Evolutionary conservation across 2,797 vertebrate species (phyloP), one percentile per base, ranked within the genome.

Genomic region (Chrysocyon brachyurus): DNA sequence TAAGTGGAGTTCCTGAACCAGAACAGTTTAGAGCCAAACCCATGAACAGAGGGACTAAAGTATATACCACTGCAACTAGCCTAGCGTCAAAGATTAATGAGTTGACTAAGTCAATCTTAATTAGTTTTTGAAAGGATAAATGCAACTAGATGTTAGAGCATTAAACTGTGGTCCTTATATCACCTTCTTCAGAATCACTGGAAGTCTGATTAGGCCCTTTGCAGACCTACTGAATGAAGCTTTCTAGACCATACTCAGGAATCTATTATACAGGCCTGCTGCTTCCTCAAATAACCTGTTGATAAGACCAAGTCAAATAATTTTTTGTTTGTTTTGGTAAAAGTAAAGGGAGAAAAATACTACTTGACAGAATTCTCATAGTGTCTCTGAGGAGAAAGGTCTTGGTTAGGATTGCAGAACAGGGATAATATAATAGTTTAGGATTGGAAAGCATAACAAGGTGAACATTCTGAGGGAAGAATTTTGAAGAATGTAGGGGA

Each of bases 21-120:
- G 22, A 89, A 61, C 24, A 63, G 49, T 63, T 87, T 78, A 97
- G 63, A 12, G 72, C 24, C 46, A 92, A 97, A 82, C 2, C 46
- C 46, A 63, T 9, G 4, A 64, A 49, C 5, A 72, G 22, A 31
- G 17, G 19, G 33, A 66, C 17, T 21, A 57, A 33, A 75, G n/a
- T 72, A n/a, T n/a, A n/a, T 19, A 19, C 19, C 36, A 6, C 19
- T 59, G 15, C 17, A 28, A 64, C 6, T 86, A 66, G 24, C 8
- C 28, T 84, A 0, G 3, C 17, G 33, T 88, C 72, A 61, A 75
- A 84, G 24, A 63, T 8, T 54, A 96, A 77, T 83, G 72, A 89
- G 56, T 73, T 78, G 87, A 75, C 52, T 64, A 83, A 82, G 33
- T 87, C 81, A 33, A 49, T 33, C 26, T 92, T 85, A 83, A 66